These are phyloP conservation scores for Sinohyriopsis cumingii DNA, from an alignment of 2,888 invertebrate species.

Conservation along the genomic window DNA sequence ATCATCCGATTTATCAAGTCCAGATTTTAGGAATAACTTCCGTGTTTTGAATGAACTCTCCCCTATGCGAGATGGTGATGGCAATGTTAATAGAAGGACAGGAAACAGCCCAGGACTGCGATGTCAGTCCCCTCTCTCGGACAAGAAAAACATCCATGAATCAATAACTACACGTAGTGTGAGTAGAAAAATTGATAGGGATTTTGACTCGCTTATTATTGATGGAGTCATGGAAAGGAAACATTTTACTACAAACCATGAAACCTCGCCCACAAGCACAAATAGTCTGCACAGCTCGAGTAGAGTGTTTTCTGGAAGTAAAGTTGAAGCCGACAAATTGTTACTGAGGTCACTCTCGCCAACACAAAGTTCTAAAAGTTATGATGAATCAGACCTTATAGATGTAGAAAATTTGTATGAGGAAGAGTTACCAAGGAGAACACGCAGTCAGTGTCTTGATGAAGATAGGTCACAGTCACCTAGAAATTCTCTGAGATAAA, in stretches of 20 bases:
- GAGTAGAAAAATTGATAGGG: slow-evolving; percentile 25
- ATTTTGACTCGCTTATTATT: slow-evolving; percentile 20
- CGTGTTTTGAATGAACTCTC: slow-evolving; percentile 54
- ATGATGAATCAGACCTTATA: slow-evolving; percentile 16
- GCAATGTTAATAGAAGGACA: slow-evolving; percentile 34
- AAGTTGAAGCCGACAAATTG: no score
- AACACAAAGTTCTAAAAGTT: slow-evolving; percentile 26
- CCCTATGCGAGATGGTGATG: slow-evolving; percentile 40
- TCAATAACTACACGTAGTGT: slow-evolving; percentile 20
- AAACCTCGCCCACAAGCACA: no score
- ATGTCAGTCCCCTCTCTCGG: slow-evolving; percentile 15
- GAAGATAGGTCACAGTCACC: slow-evolving; percentile 4
- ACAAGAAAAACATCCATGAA: slow-evolving; percentile 9
- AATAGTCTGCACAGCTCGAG: no score
- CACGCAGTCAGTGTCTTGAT: slow-evolving; percentile 24
- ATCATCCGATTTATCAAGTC: slow-evolving; percentile 24
- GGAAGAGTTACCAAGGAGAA: slow-evolving; percentile 19
- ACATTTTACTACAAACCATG: slow-evolving; percentile 15
- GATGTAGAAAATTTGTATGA: slow-evolving; percentile 41
- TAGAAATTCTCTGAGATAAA: neutral
- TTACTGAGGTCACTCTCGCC: no score
- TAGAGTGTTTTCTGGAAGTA: no score
- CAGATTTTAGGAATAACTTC: slow-evolving; percentile 22
- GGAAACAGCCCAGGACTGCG: slow-evolving; percentile 30
- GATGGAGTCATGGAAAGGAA: slow-evolving; percentile 13